Evolutionary conservation across 2,113 vertebrate species (phyloP).

Genomic region (Phrynocephalus versicolor): DNA sequence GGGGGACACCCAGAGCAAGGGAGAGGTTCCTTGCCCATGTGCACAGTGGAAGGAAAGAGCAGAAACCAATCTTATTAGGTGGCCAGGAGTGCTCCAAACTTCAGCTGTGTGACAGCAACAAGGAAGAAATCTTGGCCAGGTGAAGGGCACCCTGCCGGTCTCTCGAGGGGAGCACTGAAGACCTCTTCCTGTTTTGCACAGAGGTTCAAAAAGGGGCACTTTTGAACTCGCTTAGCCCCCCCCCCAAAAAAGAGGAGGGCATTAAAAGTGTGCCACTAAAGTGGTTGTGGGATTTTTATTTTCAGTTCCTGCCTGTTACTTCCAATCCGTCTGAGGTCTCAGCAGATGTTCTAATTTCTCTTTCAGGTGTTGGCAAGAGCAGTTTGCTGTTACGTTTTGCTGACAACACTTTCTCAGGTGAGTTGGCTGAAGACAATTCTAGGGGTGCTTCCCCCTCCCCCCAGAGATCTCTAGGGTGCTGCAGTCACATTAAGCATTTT

Average conservation of each 20-base stretch:
- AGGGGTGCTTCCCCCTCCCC: not conserved
- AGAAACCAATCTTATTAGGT: not conserved
- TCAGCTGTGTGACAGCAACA: not conserved
- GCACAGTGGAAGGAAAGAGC: not conserved
- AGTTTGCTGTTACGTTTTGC: conserved; percentile 96
- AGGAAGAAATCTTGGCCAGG: too few species aligned
- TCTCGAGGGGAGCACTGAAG: not conserved
- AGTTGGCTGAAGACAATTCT: conserved; percentile 43
- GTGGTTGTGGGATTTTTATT: not conserved
- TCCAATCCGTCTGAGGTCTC: not conserved
- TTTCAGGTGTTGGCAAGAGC: conserved; percentile 96
- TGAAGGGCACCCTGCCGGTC: too few species aligned
- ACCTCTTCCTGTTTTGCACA: not conserved
- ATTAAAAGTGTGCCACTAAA: not conserved
- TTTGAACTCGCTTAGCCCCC: not conserved
- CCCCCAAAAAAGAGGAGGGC: not conserved
- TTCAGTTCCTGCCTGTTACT: conserved; percentile 14
- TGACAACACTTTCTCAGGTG: conserved; percentile 99
- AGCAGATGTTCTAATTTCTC: conserved; percentile 41
- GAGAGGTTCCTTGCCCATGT: too few species aligned
- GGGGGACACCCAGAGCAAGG: not conserved
- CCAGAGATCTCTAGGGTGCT: not conserved
- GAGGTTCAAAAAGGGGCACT: too few species aligned
- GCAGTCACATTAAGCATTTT: not conserved
- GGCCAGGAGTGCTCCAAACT: not conserved